A percentile compares a stretch with the other conserved stretches of the same genome.
These are phyloP conservation scores for Tinea trinotella DNA, from an alignment of 2,888 invertebrate species.

Conservation along the genomic window DNA sequence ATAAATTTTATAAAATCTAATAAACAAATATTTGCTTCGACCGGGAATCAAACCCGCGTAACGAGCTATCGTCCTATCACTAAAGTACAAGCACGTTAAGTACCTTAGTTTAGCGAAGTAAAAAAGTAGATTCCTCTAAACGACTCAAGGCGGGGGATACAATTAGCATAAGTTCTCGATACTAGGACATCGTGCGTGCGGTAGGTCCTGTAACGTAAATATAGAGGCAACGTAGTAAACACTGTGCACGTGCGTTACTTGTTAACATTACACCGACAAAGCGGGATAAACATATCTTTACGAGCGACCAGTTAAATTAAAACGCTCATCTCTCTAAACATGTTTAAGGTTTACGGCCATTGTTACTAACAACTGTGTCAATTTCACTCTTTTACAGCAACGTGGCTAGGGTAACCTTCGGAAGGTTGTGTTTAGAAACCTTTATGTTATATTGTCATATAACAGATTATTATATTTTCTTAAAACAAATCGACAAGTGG, in stretches of 20 bases:
- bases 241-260: slow-evolving; percentile 38
- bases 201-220: slow-evolving; percentile 17
- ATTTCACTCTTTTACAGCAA: not conserved
- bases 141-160: not conserved
- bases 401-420: not conserved
- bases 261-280: slow-evolving; percentile 2
- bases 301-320: slow-evolving; percentile 14
- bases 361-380: slow-evolving; percentile 15
- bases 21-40: too few species aligned
- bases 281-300: slow-evolving; percentile 15
- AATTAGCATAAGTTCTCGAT: not conserved
- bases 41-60: too few species aligned
- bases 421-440: not conserved
- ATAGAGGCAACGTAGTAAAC: slow-evolving; percentile 29
- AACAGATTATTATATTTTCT: too few species aligned
- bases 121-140: too few species aligned
- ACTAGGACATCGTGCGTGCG: slow-evolving; percentile 8
- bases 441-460: too few species aligned
- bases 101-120: too few species aligned
- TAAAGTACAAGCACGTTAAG: too few species aligned
- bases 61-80: too few species aligned
- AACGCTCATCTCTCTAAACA: slow-evolving; percentile 11
- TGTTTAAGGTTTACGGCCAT: slow-evolving; percentile 1
- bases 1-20: too few species aligned
- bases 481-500: too few species aligned